Evolutionary conservation across 2,113 vertebrate genomes (phyloP), one percentile per base, ranked within the genome.

Genomic region (Castor canadensis): DNA sequence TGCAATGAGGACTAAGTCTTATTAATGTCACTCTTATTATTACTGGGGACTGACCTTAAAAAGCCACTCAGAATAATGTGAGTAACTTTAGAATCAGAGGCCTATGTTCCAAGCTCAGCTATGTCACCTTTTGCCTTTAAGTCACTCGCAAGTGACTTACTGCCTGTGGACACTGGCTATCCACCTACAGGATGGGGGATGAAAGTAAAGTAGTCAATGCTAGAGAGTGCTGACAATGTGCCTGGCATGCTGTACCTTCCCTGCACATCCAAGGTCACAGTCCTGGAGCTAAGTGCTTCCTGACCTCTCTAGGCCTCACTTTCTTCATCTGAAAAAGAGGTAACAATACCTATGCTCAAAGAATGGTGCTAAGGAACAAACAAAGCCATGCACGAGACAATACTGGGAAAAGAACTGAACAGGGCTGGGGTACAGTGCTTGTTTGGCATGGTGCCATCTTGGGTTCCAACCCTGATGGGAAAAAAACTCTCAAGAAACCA

Each of bases 161-260:
- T 13, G 52, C 58, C 43, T 47, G 43, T 0, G 32, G 32, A 72
- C 43, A 75, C 47, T 24, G 6, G 26, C 66, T 72, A 32, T 17
- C 30, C 2, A 3, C n/a, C 35, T 52, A 38, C 3, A 30, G 80
- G 62, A 43, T 19, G 6, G 40, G 58, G 90, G 28, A 45, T 47
- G 43, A 47, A 89, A 47, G 8, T 3, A 66, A n/a, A 28, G 22
- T 1, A 54, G 12, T 35, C 24, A 30, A 10, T 0, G 8, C 9
- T 0, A 20, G 40, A n/a, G 54, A 49, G 32, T 7, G 0, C 58
- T 81, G 8, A 35, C 13, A 15, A 1, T 0, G 0, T n/a, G 52
- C 35, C 54, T 67, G 86, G 49, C 20, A 3, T 6, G 7, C n/a
- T n/a, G n/a, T n/a, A n/a, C n/a, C n/a, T n/a, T n/a, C n/a, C n/a